Evolutionary conservation across 2,797 vertebrate genomes (phyloP).

Genomic region (Margarornis squamiger): DNA sequence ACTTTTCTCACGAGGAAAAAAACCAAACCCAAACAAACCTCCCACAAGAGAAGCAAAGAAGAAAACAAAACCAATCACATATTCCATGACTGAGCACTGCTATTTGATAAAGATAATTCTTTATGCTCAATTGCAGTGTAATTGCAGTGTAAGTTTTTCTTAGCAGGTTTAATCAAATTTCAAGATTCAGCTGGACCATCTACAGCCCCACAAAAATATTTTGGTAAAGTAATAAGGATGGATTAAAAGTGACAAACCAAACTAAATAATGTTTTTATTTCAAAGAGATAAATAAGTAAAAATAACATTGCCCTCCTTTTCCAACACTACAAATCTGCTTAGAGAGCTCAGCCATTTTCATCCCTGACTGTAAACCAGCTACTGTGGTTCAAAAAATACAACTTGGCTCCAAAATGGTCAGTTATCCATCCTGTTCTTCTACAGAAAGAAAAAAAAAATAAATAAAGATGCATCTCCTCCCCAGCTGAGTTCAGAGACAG

Average conservation of each 20-base stretch:
- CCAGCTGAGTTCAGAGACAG: neutral
- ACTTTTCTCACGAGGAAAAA: neutral
- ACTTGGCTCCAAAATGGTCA: neutral
- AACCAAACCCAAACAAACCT: neutral
- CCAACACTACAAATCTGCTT: neutral
- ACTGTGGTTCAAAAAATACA: neutral
- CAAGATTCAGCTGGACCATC: neutral
- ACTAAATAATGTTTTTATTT: neutral
- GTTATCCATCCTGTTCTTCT: neutral
- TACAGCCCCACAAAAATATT: neutral
- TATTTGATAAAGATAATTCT: neutral
- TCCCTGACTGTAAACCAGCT: neutral
- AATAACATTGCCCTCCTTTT: neutral
- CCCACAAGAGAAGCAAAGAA: neutral
- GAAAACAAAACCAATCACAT: neutral
- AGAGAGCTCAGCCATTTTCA: neutral
- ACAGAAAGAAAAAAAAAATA: too few species aligned
- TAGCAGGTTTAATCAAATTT: slow-evolving; percentile 17
- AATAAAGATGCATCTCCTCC: neutral
- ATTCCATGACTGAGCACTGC: neutral
- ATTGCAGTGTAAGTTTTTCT: neutral
- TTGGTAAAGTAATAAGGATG: neutral
- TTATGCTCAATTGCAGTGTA: neutral
- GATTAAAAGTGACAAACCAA: neutral
- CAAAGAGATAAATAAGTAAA: neutral